phyloP scores from a whole-genome alignment of 2,113 vertebrate species.

The Neomonachus schauinslandi region DNA sequence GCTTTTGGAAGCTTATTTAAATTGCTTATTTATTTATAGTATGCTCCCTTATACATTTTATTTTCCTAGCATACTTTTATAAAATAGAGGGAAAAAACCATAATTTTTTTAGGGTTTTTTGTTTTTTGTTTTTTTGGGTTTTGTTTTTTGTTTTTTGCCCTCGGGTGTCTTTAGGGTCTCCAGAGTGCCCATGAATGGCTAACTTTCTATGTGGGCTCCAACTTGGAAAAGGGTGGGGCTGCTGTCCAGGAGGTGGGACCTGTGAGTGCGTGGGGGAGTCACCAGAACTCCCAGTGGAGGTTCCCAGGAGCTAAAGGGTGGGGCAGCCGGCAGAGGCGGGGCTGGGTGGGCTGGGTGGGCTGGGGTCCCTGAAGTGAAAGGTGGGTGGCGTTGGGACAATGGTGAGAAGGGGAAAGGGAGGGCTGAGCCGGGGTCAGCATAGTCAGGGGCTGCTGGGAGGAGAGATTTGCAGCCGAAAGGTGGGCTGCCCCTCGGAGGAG shows the following conservation, averaged over 20 bases:
- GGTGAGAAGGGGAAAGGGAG: not conserved
- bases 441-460: not conserved
- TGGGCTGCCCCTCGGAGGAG: not conserved
- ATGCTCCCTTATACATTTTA: not conserved
- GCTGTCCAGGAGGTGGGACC: not conserved
- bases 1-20: not conserved
- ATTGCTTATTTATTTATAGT: slow-evolving; percentile 1
- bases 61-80: slow-evolving; percentile 24
- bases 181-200: not conserved
- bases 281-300: too few species aligned
- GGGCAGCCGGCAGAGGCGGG: not conserved
- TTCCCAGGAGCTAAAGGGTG: not conserved
- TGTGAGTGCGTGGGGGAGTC: not conserved
- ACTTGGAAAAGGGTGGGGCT: not conserved
- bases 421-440: not conserved
- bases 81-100: not conserved
- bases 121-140: not conserved
- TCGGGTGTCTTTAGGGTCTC: not conserved
- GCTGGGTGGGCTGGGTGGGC: not conserved
- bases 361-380: not conserved
- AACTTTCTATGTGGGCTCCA: not conserved
- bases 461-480: not conserved
- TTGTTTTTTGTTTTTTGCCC: not conserved
- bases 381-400: too few species aligned
- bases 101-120: not conserved